These are phyloP conservation scores for Nomada goodeniana DNA, from an alignment of 2,888 invertebrate species.

Conservation along the genomic window DNA sequence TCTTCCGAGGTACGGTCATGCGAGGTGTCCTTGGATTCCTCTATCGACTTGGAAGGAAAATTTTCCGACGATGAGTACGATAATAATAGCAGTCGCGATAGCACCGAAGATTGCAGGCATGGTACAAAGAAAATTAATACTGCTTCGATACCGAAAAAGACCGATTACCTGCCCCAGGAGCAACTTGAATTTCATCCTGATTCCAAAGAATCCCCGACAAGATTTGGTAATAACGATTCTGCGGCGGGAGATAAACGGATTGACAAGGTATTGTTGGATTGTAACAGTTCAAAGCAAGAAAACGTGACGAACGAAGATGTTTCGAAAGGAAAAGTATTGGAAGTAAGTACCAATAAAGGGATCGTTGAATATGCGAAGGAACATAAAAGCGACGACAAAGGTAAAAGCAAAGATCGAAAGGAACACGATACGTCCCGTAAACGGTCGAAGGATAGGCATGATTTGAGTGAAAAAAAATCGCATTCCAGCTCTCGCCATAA, in stretches of 20 bases:
- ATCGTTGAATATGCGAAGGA: slow-evolving; percentile 13
- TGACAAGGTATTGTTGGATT: not conserved
- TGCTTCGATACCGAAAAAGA: not conserved
- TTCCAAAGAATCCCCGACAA: not conserved
- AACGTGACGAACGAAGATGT: not conserved
- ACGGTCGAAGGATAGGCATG: slow-evolving; percentile 44
- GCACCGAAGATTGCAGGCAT: not conserved
- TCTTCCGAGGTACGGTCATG: slow-evolving; percentile 36
- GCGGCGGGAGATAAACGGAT: not conserved
- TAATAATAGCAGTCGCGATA: not conserved
- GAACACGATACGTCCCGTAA: slow-evolving; percentile 60
- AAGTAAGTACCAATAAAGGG: slow-evolving; percentile 28
- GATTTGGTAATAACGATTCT: not conserved
- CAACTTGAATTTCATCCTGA: not conserved
- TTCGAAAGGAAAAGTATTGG: slow-evolving; percentile 22
- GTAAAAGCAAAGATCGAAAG: slow-evolving; percentile 46
- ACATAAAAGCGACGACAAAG: slow-evolving; percentile 31
- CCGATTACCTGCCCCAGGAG: not conserved
- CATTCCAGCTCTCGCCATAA: slow-evolving; percentile 49
- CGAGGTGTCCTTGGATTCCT: slow-evolving; percentile 72
- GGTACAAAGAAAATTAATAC: not conserved
- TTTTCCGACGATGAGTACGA: slow-evolving; percentile 75
- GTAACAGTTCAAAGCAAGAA: not conserved
- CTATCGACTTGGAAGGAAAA: slow-evolving; percentile 75
- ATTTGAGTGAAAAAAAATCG: slow-evolving; percentile 45